A percentile compares a stretch with the other conserved stretches of the same genome.
Conservation (phyloP, 2,113 vertebrate species). For the Onychorhynchus coronatus region DNA sequence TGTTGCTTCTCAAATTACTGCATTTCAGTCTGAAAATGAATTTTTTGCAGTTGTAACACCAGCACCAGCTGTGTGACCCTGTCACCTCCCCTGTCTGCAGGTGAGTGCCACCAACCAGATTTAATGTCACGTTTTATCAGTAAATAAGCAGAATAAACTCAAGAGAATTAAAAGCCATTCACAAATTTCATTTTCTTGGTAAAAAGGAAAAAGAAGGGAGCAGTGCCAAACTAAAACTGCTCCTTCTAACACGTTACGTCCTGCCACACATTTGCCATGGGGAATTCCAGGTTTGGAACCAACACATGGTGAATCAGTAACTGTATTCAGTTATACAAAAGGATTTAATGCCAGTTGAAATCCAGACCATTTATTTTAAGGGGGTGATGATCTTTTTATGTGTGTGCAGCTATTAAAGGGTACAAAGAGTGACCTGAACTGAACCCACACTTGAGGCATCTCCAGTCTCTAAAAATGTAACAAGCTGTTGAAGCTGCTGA, state of each 20-base stretch:
- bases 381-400: not conserved
- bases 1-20: not conserved
- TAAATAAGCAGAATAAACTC: not conserved
- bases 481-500: slow-evolving; percentile 4
- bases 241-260: not conserved
- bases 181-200: not conserved
- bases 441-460: slow-evolving; percentile 36
- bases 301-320: not conserved
- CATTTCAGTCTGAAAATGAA: not conserved
- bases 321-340: not conserved
- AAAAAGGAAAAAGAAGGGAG: not conserved
- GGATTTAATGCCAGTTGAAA: not conserved
- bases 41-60: not conserved
- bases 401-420: slow-evolving; percentile 31
- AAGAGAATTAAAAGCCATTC: not conserved
- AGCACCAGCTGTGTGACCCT: not conserved
- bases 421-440: slow-evolving; percentile 47
- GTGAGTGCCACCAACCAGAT: not conserved
- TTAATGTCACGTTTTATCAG: not conserved
- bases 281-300: not conserved
- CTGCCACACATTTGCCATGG: not conserved
- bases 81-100: not conserved
- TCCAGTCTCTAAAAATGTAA: slow-evolving; percentile 60
- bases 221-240: not conserved
- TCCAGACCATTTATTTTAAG: not conserved